Conservation (phyloP, 2,797 vertebrate genomes). For the Chrysocyon brachyurus region DNA sequence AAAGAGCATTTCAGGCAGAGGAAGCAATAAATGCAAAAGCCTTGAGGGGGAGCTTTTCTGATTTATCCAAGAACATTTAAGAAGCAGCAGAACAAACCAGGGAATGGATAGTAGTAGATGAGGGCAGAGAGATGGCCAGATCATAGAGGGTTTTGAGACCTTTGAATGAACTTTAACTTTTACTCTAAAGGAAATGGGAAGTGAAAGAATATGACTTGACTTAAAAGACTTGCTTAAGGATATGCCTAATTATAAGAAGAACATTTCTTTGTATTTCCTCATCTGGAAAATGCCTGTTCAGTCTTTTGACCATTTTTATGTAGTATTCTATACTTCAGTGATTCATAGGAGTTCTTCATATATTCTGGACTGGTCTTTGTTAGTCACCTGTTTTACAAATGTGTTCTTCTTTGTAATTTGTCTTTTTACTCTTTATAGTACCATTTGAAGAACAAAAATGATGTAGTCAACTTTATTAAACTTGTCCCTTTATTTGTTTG, state of each 20-base stretch:
- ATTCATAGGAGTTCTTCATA: background rate
- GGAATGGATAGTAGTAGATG: background rate
- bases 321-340: background rate
- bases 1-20: background rate
- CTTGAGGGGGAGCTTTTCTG: background rate
- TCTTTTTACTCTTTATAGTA: constrained; percentile 30
- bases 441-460: constrained; percentile 18
- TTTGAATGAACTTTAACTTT: background rate
- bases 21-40: background rate
- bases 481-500: background rate
- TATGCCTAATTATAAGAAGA: constrained; percentile 2
- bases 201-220: background rate
- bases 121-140: background rate
- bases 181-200: background rate
- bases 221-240: background rate
- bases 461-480: background rate
- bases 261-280: background rate
- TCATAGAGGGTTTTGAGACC: background rate
- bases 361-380: background rate
- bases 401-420: constrained; percentile 14
- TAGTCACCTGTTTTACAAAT: background rate
- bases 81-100: background rate
- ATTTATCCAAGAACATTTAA: background rate
- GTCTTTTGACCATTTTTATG: background rate
- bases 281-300: constrained; percentile 6